Base-by-base conservation (phyloP, 2,113 vertebrate genomes). In the Daphoenositta chrysoptera region DNA sequence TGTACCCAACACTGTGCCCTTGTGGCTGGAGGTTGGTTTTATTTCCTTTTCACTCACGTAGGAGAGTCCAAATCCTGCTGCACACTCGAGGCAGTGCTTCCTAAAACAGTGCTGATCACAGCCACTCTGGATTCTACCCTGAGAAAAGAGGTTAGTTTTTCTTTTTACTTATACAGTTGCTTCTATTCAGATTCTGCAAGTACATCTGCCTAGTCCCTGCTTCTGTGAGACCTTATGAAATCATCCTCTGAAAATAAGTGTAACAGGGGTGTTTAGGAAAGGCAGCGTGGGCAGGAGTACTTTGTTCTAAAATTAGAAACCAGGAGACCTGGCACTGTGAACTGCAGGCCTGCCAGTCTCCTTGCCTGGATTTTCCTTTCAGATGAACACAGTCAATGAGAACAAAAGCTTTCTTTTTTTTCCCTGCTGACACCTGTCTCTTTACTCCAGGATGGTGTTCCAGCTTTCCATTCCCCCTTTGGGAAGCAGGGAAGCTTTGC, bases 341-440 rank as follows among this genome's bases (percentile, higher is more conserved):
- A 31, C 64, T 40, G 76, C 12, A 24, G 90, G 47, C 68, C 91
- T 63, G 83, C 53, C 90, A 86, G 71, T 54, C 80, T 94, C 68
- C 87, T 91, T 78, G 94, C 86, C 90, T 95, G 85, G 88, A 89
- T 95, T 96, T 96, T 97, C 96, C 92, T 81, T 84, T 87, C 92
- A 68, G 64, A 90, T 35, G 60, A 83, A 88, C 44, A 48, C 7
- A 90, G 93, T 70, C 64, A 88, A 78, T 24, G 35, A 81, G 83
- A 93, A 94, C 82, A 94, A 93, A 96, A 92, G 37, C 68, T 87
- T 73, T 26, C 30, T 58, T 88, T 87, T 87, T 93, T 93, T 65
- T 2, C 33, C 78, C 18, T 64, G 48, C 56, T 48, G 76, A 77
- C 85, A 96, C 93, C 89, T 95, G 71, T 83, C 79, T 96, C 51